These are phyloP conservation scores for Acholoe squamosa DNA, from an alignment of 2,888 invertebrate species.

Conservation along the genomic window DNA sequence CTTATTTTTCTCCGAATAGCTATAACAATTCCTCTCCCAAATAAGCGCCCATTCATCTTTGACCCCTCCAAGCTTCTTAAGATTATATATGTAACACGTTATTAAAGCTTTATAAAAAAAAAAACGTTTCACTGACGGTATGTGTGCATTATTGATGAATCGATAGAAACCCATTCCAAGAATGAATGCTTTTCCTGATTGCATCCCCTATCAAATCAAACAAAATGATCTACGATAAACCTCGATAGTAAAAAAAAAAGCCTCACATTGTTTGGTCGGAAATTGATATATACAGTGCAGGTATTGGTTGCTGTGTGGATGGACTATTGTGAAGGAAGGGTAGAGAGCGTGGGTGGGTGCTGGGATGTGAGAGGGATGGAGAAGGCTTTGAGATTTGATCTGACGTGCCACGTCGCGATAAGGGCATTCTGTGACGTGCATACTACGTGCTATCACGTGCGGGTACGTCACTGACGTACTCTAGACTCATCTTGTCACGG, in stretches of 20 bases:
- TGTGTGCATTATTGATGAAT: conserved; percentile 6
- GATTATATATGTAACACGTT: not conserved
- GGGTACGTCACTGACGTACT: not conserved
- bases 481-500: not conserved
- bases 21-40: no score
- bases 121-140: not conserved
- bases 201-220: conserved; percentile 28
- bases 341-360: not conserved
- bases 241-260: not conserved
- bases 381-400: not conserved
- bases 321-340: no score
- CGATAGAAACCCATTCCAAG: not conserved
- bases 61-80: no score
- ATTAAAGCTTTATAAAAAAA: not conserved
- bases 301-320: no score
- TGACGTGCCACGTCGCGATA: not conserved
- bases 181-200: conserved; percentile 23
- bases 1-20: no score
- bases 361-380: not conserved
- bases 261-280: conserved; percentile 2
- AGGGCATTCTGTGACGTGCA: not conserved
- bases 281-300: conserved; percentile 10
- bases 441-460: not conserved
- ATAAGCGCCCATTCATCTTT: no score
- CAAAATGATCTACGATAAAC: conserved; percentile 30